A percentile compares a stretch with the other conserved stretches of the same genome.
phyloP scores from a whole-genome alignment of 35 echinoderm and acorn worm genomes.

The Ptychodera flava region DNA sequence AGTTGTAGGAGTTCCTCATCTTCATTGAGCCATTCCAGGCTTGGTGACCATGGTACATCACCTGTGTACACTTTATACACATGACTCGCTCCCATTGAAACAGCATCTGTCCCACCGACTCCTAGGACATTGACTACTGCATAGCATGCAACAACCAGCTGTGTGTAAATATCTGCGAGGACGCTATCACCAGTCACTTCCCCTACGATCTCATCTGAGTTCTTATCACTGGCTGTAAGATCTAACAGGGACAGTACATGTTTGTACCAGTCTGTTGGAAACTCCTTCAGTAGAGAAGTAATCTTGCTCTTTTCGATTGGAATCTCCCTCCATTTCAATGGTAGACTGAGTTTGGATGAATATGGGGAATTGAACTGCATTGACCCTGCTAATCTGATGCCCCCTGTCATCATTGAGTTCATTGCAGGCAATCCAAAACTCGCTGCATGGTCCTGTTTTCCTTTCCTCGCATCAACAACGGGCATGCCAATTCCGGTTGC shows the following conservation, averaged over 20 bases:
- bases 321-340: slow-evolving; percentile 95
- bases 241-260: slow-evolving; percentile 62
- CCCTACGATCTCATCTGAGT: slow-evolving; percentile 41
- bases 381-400: slow-evolving; percentile 68
- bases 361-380: slow-evolving; percentile 78
- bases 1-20: slow-evolving; percentile 69
- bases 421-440: not conserved
- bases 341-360: slow-evolving; percentile 90
- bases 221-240: slow-evolving; percentile 21
- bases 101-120: slow-evolving; percentile 22
- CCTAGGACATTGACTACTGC: slow-evolving; percentile 60
- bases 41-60: slow-evolving; percentile 79
- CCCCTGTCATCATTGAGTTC: not conserved
- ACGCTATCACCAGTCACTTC: slow-evolving; percentile 66
- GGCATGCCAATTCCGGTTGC: not conserved
- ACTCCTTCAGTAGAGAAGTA: slow-evolving; percentile 36
- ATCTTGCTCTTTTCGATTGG: slow-evolving; percentile 67
- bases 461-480: not conserved
- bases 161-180: slow-evolving; percentile 74
- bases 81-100: slow-evolving; percentile 50
- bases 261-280: slow-evolving; percentile 84
- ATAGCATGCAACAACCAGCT: slow-evolving; percentile 74
- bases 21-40: slow-evolving; percentile 75
- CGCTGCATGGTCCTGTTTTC: not conserved
- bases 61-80: slow-evolving; percentile 86